phyloP scores from a whole-genome alignment of 2,113 vertebrate genomes.

The Lepus timidus region DNA sequence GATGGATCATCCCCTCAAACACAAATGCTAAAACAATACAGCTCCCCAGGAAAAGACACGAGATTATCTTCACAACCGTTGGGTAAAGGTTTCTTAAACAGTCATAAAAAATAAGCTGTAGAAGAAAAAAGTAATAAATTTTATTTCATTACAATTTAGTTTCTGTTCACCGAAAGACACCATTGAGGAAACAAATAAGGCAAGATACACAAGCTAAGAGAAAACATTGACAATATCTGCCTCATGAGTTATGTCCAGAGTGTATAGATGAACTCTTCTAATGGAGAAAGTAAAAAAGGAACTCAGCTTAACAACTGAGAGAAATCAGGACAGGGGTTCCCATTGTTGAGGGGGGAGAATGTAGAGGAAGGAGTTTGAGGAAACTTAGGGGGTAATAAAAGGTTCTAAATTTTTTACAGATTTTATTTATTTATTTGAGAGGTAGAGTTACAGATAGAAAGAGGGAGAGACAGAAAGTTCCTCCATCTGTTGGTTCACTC shows the following conservation, averaged over 20 bases:
- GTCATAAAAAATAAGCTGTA: background rate
- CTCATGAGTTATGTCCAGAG: background rate
- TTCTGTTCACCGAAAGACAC: background rate
- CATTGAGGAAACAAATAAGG: background rate
- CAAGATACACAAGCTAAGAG: background rate
- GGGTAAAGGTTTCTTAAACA: background rate
- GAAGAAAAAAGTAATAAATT: background rate
- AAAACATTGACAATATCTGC: background rate
- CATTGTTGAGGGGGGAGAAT: background rate
- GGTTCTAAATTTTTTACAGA: background rate
- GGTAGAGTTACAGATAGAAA: no score
- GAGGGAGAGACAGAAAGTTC: no score
- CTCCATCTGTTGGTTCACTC: no score
- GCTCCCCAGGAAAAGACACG: background rate
- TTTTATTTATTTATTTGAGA: no score
- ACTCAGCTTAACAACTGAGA: background rate
- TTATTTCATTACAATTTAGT: background rate
- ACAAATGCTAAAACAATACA: background rate
- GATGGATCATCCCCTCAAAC: background rate
- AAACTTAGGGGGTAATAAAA: conserved; percentile 33
- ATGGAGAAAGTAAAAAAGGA: background rate
- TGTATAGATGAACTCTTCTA: background rate
- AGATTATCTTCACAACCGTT: background rate
- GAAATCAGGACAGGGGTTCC: background rate
- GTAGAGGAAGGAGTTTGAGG: background rate